phyloP scores from a whole-genome alignment of 2,797 vertebrate genomes.

The Poeciliopsis gracilis region DNA sequence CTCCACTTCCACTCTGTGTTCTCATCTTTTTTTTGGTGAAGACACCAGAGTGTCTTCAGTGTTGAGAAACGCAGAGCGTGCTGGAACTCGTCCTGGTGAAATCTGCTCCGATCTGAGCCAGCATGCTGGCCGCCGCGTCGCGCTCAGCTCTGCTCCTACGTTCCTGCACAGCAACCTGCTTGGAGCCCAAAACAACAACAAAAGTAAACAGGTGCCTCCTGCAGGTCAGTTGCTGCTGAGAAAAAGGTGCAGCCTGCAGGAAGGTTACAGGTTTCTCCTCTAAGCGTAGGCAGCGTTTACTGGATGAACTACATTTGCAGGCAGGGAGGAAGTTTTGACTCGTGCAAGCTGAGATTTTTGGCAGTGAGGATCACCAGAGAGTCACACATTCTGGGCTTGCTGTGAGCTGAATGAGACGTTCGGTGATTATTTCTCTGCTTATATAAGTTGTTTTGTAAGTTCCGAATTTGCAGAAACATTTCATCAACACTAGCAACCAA shows the following conservation, averaged over 20 bases:
- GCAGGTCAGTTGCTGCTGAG: background rate
- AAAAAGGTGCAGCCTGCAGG: background rate
- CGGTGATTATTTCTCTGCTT: conserved; percentile 45
- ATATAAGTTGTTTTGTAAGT: conserved; percentile 50
- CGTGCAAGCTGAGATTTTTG: conserved; percentile 47
- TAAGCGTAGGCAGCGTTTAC: background rate
- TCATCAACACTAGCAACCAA: background rate
- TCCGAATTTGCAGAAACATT: conserved; percentile 9
- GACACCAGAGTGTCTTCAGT: conserved; percentile 32
- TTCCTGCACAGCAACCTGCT: background rate
- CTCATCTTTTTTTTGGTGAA: conserved; percentile 14
- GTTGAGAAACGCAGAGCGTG: conserved; percentile 32
- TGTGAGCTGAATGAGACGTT: conserved; percentile 45
- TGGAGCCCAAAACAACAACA: background rate
- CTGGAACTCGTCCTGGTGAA: conserved; percentile 37
- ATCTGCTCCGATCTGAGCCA: conserved; percentile 38
- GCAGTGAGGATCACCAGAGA: conserved; percentile 50
- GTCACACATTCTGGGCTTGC: conserved; percentile 64
- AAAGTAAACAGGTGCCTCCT: background rate
- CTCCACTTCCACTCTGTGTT: background rate
- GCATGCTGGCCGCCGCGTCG: conserved; percentile 19
- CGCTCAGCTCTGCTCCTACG: background rate
- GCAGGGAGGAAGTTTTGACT: conserved; percentile 16
- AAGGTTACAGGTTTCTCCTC: conserved; percentile 12
- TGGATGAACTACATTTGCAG: background rate